Evolutionary conservation across 2,113 vertebrate genomes (phyloP).

Genomic region (Lates calcarifer): DNA sequence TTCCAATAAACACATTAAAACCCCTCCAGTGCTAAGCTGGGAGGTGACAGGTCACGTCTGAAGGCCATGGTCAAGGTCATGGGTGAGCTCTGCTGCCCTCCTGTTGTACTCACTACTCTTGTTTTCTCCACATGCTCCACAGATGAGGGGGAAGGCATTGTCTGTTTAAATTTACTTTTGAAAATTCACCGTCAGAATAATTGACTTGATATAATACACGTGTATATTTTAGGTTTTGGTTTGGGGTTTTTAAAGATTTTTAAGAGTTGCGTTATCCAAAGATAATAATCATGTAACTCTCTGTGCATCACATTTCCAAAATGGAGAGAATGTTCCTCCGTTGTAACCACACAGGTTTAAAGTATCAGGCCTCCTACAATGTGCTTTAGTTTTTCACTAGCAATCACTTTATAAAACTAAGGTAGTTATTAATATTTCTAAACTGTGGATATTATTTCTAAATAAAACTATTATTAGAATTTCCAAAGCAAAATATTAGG

Average conservation of each 20-base stretch:
- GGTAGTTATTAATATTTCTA: slow-evolving; percentile 36
- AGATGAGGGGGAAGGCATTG: slow-evolving; percentile 70
- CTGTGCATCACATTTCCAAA: slow-evolving; percentile 18
- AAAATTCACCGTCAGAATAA: slow-evolving; percentile 29
- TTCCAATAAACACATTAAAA: slow-evolving; percentile 48
- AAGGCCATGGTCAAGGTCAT: slow-evolving; percentile 44
- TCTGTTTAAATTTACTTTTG: slow-evolving; percentile 26
- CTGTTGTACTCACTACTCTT: slow-evolving; percentile 34
- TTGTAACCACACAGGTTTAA: slow-evolving; percentile 25
- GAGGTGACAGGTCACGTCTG: slow-evolving; percentile 48
- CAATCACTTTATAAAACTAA: slow-evolving; percentile 27
- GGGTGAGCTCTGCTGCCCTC: slow-evolving; percentile 21
- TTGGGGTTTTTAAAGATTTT: slow-evolving; percentile 47
- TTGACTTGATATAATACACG: slow-evolving; percentile 13
- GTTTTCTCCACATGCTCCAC: slow-evolving; percentile 73
- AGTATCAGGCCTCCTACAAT: slow-evolving; percentile 5
- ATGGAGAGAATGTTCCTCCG: slow-evolving; percentile 19
- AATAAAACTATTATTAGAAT: slow-evolving; percentile 50
- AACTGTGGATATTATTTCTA: slow-evolving; percentile 26
- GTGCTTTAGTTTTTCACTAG: slow-evolving; percentile 23
- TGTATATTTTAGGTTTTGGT: slow-evolving; percentile 23
- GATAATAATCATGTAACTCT: slow-evolving; percentile 25
- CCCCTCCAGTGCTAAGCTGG: slow-evolving; percentile 9
- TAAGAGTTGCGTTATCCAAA: slow-evolving; percentile 8
- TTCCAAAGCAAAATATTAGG: slow-evolving; percentile 43